Conservation (phyloP, 2,888 invertebrate species). For the Diachrysia chrysitis region DNA sequence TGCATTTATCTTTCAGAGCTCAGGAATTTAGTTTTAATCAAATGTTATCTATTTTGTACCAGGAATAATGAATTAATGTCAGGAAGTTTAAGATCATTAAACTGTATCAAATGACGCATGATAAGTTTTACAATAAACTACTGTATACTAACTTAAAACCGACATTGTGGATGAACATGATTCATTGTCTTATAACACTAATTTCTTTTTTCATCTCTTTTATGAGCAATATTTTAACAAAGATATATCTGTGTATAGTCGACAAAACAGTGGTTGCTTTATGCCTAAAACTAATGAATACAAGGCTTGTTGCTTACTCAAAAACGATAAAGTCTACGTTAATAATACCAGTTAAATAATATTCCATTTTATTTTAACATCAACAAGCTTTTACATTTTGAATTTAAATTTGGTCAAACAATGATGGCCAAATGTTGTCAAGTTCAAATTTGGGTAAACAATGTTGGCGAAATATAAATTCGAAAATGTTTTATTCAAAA, state of each 20-base stretch:
- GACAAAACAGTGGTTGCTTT: conserved; percentile 57
- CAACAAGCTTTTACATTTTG: neutral
- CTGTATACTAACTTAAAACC: conserved; percentile 53
- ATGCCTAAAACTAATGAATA: conserved; percentile 50
- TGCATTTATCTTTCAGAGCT: conserved; percentile 15
- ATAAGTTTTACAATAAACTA: conserved; percentile 50
- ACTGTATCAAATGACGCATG: conserved; percentile 34
- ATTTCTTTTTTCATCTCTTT: conserved; percentile 44
- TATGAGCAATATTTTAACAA: conserved; percentile 51
- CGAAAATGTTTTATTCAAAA: too few relatives aligned
- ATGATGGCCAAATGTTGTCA: too few relatives aligned
- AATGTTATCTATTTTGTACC: conserved; percentile 13
- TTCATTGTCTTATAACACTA: conserved; percentile 51
- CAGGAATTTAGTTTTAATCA: conserved; percentile 5
- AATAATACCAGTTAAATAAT: neutral
- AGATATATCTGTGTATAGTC: conserved; percentile 41
- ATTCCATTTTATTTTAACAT: conserved; percentile 4
- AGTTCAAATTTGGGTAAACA: too few relatives aligned
- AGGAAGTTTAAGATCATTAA: conserved; percentile 42
- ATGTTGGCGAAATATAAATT: too few relatives aligned
- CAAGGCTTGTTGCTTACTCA: conserved; percentile 43
- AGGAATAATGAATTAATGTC: conserved; percentile 20
- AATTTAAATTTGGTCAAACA: neutral
- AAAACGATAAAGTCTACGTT: conserved; percentile 56
- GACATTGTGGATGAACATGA: conserved; percentile 57